phyloP scores from a whole-genome alignment of 2,797 vertebrate species.

The Trematomus bernacchii region DNA sequence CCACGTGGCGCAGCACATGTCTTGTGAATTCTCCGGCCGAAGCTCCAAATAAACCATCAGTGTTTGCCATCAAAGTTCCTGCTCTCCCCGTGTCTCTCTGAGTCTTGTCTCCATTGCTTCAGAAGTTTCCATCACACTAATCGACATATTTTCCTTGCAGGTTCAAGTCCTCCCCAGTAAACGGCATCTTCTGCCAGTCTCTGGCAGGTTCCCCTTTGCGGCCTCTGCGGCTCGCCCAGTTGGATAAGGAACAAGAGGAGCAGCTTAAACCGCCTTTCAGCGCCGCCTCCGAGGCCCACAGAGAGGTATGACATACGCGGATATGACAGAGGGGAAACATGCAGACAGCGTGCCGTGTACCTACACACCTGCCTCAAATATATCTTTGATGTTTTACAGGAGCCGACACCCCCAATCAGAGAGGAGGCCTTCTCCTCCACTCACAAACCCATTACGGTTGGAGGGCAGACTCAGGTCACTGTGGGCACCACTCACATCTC shows the following conservation, averaged over 20 bases:
- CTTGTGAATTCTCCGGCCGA: too few species aligned
- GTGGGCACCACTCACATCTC: constrained; percentile 98
- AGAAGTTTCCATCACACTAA: background rate
- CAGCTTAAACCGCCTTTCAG: constrained; percentile 91
- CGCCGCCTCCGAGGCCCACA: constrained; percentile 71
- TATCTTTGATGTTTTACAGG: constrained; percentile 76
- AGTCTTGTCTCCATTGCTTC: too few species aligned
- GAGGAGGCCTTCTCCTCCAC: constrained; percentile 93
- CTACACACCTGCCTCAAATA: background rate
- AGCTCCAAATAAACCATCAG: too few species aligned
- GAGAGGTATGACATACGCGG: constrained; percentile 69
- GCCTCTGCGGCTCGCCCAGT: constrained; percentile 89
- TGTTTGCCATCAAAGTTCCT: too few species aligned
- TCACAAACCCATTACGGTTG: constrained; percentile 93
- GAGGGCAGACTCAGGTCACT: constrained; percentile 90
- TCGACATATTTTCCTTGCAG: constrained; percentile 71
- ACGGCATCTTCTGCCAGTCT: constrained; percentile 97
- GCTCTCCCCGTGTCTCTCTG: too few species aligned
- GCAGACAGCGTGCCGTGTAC: background rate
- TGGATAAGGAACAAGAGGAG: constrained; percentile 92
- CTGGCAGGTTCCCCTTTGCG: constrained; percentile 93
- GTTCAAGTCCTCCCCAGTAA: constrained; percentile 96
- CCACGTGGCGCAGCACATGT: too few species aligned
- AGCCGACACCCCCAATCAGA: constrained; percentile 85
- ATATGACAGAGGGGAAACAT: background rate